Base-by-base conservation (phyloP, 1,140 invertebrate genomes). In the Lasioglossum baleicum region DNA sequence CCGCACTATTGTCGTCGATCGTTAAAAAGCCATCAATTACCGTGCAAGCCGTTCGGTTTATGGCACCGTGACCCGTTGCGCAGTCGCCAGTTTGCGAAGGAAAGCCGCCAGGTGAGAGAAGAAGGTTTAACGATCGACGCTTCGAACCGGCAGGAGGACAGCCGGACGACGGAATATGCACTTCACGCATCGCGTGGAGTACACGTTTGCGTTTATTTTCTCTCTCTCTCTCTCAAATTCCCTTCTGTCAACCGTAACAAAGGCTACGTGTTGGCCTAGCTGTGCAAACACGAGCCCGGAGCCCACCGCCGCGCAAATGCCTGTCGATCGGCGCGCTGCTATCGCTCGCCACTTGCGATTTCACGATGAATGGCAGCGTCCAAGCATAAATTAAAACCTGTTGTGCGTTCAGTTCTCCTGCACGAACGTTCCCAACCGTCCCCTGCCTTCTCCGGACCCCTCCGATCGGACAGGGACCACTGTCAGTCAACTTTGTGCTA, bases 241-340 rank as follows among this genome's bases (percentile, higher is more conserved):
- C 31, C 22, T 70, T 22, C 26, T 61, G 40, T 10, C 48, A n/a
- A 60, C 8, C 48, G 20, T 15, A 51, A 26, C 66, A 60, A 66
- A 74, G 75, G 56, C 44, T 60, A 15, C 53, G 76, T 90, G 85
- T 88, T 87, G 76, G 82, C 66, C 87, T 88, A 89, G 87, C 88
- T 87, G 83, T 80, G 84, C 82, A 90, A 90, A 90, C 84, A 88
- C 35, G 22, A 26, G 13, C 1, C 8, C 22, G 26, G 26, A 26
- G 26, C 26, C 72, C 42, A 35, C 26, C 72, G 68, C 58, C 68
- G 68, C 48, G 75, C 65, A 69, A 73, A 80, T 76, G 63, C 69
- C 51, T 51, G 66, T 83, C 66, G 44, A 53, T 64, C 17, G 11
- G 51, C 40, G 35, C 31, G 22, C 15, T n/a, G 13, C 60, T 71